Conservation (phyloP, 35 echinoderm and acorn worm species). For the Heliocidaris tuberculata region DNA sequence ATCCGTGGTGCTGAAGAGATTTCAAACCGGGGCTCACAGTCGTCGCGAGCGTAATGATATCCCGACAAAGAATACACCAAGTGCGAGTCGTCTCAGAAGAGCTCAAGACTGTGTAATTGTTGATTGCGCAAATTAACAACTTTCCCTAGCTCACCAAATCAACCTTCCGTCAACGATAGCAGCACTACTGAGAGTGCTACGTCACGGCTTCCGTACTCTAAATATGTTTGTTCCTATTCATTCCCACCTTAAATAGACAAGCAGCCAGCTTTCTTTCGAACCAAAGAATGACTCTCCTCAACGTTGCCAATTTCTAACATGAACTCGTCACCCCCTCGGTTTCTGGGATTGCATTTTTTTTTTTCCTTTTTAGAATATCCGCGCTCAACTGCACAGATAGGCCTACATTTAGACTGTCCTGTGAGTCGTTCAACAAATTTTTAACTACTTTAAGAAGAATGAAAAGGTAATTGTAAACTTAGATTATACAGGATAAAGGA, state of each 20-base stretch:
- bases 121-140: background rate
- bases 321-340: background rate
- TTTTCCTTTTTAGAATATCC: background rate
- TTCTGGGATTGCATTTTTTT: background rate
- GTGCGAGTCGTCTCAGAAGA: background rate
- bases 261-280: background rate
- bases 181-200: background rate
- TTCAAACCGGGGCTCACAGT: background rate
- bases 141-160: background rate
- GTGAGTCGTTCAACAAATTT: no score
- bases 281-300: background rate
- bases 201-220: background rate
- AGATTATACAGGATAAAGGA: no score
- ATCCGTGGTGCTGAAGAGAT: background rate
- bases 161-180: background rate
- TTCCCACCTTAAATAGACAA: background rate
- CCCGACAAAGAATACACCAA: background rate
- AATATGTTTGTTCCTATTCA: constrained; percentile 5
- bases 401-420: background rate
- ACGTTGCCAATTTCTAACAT: background rate
- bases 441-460: no score
- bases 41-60: background rate
- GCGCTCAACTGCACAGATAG: background rate
- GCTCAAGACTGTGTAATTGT: background rate
- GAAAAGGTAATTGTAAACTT: no score